Percentiles rank a stretch among this genome's conserved stretches.
Conservation (phyloP, 2,888 invertebrate species). For the Synanthedon tipuliformis region DNA sequence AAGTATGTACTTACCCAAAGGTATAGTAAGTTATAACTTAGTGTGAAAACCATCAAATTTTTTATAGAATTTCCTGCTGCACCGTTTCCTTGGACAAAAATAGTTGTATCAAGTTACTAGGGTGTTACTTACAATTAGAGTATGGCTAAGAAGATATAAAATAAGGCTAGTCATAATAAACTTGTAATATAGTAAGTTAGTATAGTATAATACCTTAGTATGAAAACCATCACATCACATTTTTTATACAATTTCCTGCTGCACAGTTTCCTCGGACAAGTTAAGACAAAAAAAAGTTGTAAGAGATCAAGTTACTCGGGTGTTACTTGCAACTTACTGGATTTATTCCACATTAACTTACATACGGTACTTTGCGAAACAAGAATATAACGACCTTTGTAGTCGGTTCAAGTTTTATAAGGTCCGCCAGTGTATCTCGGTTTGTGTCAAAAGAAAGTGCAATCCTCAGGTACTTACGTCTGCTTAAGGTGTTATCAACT, state of each 20-base stretch:
- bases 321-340: not conserved
- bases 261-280: not conserved
- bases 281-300: not conserved
- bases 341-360: not conserved
- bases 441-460: not conserved
- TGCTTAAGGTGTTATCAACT: slow-evolving; percentile 5
- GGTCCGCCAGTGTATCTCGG: no score
- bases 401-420: not conserved
- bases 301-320: not conserved
- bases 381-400: not conserved
- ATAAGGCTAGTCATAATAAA: no score
- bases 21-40: no score
- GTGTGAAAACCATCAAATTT: not conserved
- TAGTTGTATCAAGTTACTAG: not conserved
- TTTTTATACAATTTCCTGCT: not conserved
- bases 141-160: no score
- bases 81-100: not conserved
- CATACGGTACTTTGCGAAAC: not conserved
- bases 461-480: not conserved
- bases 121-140: not conserved
- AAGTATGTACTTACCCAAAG: no score
- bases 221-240: not conserved
- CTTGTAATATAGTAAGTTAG: no score
- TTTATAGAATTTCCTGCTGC: not conserved
- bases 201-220: no score